A percentile compares a stretch with the other conserved stretches of the same genome.
Evolutionary conservation across 2,888 invertebrate species (phyloP).

Genomic region (Leptinotarsa juncta): DNA sequence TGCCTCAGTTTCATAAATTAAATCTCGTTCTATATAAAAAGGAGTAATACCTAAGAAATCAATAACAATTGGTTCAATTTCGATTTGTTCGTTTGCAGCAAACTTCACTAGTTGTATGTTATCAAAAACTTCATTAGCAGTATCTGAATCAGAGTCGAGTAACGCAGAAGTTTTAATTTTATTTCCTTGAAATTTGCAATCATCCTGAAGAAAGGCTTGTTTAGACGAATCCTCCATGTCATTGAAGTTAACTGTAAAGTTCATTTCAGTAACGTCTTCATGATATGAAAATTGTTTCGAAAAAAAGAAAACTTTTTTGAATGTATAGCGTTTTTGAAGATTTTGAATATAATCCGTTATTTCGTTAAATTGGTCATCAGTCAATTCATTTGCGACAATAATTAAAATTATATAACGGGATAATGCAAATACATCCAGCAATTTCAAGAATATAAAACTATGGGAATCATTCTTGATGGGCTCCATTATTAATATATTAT

Average conservation of each 20-base stretch:
- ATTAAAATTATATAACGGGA: not conserved
- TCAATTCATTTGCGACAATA: not conserved
- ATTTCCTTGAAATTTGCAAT: not conserved
- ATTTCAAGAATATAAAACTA: not conserved
- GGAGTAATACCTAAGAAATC: not conserved
- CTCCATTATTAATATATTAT: not conserved
- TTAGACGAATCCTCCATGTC: not conserved
- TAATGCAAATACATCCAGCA: not conserved
- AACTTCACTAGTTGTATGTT: not conserved
- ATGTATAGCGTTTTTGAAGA: not conserved
- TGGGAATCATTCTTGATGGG: not conserved
- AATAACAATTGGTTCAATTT: not conserved
- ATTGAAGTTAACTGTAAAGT: not conserved
- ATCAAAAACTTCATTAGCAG: not conserved
- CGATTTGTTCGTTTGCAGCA: not conserved
- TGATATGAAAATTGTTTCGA: not conserved
- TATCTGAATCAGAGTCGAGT: not conserved
- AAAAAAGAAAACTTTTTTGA: not conserved
- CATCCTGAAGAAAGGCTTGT: not conserved
- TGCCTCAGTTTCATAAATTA: not conserved
- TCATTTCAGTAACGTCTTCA: not conserved
- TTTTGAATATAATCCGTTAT: not conserved
- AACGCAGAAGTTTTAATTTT: not conserved
- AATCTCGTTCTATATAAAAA: slow-evolving; percentile 11
- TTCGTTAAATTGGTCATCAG: not conserved